Base-by-base conservation (phyloP, 2,113 vertebrate genomes). In the Panthera uncia region DNA sequence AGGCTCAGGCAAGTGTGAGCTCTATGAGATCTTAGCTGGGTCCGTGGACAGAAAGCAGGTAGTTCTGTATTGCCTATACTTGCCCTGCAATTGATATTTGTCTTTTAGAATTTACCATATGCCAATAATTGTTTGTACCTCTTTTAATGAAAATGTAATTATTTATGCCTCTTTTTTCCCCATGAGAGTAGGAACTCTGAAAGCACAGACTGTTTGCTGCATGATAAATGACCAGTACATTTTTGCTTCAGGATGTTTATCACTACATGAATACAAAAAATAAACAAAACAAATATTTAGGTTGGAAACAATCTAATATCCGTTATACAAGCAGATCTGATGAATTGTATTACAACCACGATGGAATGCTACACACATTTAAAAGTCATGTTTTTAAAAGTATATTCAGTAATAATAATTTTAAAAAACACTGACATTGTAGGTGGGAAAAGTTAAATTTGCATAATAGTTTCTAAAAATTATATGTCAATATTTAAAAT, bases 231-330 rank as follows among this genome's bases (percentile, higher is more conserved):
- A 85, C 57, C 48, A 71, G 23, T 68, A 73, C 11, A 76, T 65
- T 57, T 73, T 91, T 96, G 55, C 25, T 50, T 92, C 74, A 76
- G 7, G 8, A 95, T 86, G 11, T 78, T 97, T 92, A 55, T 66
- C 29, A 84, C 33, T 36, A 16, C 1, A 55, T 41, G 3, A 93
- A 89, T 84, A 74, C 41, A 23, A 95, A 89, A 96, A 66, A 52
- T 80, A 95, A 81, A 89, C 4, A 68, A 87, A 82, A 50, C 76
- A 91, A 89, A 79, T 86, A 86, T 31, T 33, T 48, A 69, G 21
- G 2, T 78, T 50, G 31, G 21, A 69, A 97, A 71, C 87, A 66
- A 45, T 36, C 29, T 41, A 88, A 45, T 73, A 87, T 82, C 13
- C 10, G 52, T 79, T 69, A 63, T 85, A 29, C 73, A 16, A 63